Evolutionary conservation across 2,888 invertebrate species (phyloP), one percentile per base, ranked within the genome.

Genomic region (Salticus scenicus): DNA sequence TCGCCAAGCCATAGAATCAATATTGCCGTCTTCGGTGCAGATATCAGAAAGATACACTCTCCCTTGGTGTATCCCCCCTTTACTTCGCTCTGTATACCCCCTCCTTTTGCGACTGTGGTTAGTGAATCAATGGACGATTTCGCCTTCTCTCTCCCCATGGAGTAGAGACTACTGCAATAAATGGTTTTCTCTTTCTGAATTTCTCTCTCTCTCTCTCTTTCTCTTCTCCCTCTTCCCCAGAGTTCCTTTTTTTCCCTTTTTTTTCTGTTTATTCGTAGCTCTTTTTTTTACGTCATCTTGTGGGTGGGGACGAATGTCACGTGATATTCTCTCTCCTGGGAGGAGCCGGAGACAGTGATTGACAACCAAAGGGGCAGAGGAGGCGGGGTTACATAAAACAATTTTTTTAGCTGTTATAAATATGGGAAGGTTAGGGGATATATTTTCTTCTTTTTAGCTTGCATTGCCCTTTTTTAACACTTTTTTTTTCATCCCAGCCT

Each of bases 111-210:
- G 76, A 77, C 76, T 83, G 83, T 83, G 83, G 83, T 83, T 83
- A 83, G 83, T 83, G 83, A 83, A 83, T 83, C 83, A 83, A 83
- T 83, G 83, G 83, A 70, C 83, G 83, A 83, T 83, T 83, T 83
- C 83, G 77, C 57, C 72, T 66, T 67, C 67, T 63, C 70, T 51
- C 42, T 77, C 83, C 83, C 76, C 31, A 37, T 30, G 77, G 83
- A 73, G 76, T 67, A 69, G 31, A 72, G 83, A 77, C 83, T 83
- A 82, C 76, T 76, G 83, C 76, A 83, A 83, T 83, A 83, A 83
- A 83, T 83, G 73, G 83, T 83, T 83, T 83, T 83, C 82, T 57
- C 82, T 82, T 75, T 82, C 82, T 82, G 82, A 75, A 75, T 82
- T 82, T 82, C 75, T 76, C 77, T 57, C 75, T 70, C 47, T 75